Evolutionary conservation across 2,888 invertebrate genomes (phyloP).

Genomic region (Metacarcinus magister): DNA sequence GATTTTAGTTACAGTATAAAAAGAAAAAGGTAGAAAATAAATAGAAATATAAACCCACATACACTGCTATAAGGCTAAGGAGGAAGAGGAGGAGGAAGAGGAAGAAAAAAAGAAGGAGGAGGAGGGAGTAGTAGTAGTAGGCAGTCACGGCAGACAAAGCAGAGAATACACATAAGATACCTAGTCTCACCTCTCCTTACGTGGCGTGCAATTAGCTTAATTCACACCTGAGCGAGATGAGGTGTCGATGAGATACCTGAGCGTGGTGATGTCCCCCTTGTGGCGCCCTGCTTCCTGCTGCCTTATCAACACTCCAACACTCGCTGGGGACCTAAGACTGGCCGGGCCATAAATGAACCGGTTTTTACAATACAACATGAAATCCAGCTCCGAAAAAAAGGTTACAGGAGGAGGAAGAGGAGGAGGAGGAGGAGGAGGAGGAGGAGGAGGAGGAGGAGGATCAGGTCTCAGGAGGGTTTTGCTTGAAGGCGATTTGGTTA

Average conservation of each 20-base stretch:
- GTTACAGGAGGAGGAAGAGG: too few relatives aligned
- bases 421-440: not conserved
- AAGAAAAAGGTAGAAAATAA: not conserved
- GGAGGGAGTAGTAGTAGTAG: not conserved
- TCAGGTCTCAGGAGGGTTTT: not conserved
- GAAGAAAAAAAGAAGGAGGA: not conserved
- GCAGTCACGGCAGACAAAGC: not conserved
- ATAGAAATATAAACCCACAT: not conserved
- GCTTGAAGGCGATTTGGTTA: not conserved
- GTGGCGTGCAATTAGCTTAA: not conserved
- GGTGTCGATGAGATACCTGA: not conserved
- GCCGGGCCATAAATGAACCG: not conserved
- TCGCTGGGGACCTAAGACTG: not conserved
- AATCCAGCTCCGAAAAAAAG: not conserved
- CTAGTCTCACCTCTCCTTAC: not conserved
- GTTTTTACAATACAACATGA: conserved; percentile 39
- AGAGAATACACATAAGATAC: not conserved
- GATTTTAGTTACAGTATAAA: not conserved
- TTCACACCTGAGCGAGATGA: conserved; percentile 12
- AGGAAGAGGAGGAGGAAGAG: not conserved
- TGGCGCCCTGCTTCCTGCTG: not conserved
- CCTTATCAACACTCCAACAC: not conserved
- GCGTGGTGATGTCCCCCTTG: not conserved
- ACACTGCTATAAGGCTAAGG: not conserved
- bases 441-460: not conserved